These are phyloP conservation scores for Grammomys surdaster DNA, from an alignment of 2,113 vertebrate genomes.

Conservation along the genomic window DNA sequence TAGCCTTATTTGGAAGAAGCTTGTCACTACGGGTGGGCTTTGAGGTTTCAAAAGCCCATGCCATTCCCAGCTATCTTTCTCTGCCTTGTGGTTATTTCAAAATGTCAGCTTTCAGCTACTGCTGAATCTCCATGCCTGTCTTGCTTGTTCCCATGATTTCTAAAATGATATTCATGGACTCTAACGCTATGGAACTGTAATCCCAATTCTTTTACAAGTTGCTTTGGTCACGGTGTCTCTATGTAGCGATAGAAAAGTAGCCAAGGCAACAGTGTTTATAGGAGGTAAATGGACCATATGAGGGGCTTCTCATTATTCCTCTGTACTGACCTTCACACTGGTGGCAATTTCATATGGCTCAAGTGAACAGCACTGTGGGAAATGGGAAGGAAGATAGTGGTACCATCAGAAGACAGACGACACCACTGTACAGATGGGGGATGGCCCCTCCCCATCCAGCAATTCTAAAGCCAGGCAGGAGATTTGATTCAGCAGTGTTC, in stretches of 20 bases:
- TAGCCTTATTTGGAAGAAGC: not conserved
- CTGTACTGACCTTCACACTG: not conserved
- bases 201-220: not conserved
- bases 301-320: not conserved
- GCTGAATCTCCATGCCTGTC: not conserved
- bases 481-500: not conserved
- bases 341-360: not conserved
- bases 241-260: not conserved
- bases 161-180: not conserved
- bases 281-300: not conserved
- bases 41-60: not conserved
- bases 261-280: not conserved
- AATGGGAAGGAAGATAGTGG: rapidly evolving
- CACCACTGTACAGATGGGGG: rapidly evolving
- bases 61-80: not conserved
- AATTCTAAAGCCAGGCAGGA: not conserved
- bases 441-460: not conserved
- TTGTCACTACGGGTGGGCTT: not conserved
- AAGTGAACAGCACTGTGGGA: not conserved
- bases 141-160: not conserved
- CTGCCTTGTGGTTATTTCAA: not conserved
- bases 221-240: not conserved
- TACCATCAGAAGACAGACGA: rapidly evolving
- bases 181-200: not conserved
- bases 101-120: not conserved